phyloP scores from a whole-genome alignment of 1,140 invertebrate genomes.

The Drosophila mayri region DNA sequence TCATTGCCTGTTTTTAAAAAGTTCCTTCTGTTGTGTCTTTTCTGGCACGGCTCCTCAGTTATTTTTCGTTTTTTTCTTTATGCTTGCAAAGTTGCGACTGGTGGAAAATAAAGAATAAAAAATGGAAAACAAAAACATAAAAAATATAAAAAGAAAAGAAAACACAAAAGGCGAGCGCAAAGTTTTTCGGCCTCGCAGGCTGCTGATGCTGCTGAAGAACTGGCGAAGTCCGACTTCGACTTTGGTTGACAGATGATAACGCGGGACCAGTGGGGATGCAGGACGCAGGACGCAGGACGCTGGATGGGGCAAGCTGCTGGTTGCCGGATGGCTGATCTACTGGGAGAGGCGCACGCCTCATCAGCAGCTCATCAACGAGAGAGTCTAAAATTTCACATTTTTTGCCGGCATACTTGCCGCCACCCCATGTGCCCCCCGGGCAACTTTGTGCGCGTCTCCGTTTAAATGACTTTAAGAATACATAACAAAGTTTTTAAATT shows the following conservation, averaged over 20 bases:
- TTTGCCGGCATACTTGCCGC: conserved; percentile 7
- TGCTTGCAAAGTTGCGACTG: conserved; percentile 52
- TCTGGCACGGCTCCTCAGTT: conserved; percentile 25
- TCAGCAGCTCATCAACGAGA: conserved; percentile 76
- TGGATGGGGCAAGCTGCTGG: background rate
- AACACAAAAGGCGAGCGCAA: conserved; percentile 61
- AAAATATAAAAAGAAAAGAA: background rate
- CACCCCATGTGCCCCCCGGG: conserved; percentile 7
- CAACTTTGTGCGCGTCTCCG: conserved; percentile 26
- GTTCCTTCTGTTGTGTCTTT: conserved; percentile 21
- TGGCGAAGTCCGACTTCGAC: conserved; percentile 57
- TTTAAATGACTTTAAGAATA: conserved; percentile 81
- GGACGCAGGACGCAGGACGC: background rate
- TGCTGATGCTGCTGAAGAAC: conserved; percentile 44
- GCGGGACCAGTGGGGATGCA: background rate
- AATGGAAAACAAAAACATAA: conserved; percentile 37
- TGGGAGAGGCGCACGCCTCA: conserved; percentile 46
- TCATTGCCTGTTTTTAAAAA: conserved; percentile 14
- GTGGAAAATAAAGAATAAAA: conserved; percentile 30
- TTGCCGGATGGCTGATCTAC: background rate
- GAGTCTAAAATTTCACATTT: conserved; percentile 60
- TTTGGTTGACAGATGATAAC: conserved; percentile 49
- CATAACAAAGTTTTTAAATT: conserved; percentile 81
- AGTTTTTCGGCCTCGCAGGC: conserved; percentile 56
- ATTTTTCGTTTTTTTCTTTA: conserved; percentile 67